Base-by-base conservation (phyloP, 1,140 invertebrate genomes). In the Vanessa tameamea region DNA sequence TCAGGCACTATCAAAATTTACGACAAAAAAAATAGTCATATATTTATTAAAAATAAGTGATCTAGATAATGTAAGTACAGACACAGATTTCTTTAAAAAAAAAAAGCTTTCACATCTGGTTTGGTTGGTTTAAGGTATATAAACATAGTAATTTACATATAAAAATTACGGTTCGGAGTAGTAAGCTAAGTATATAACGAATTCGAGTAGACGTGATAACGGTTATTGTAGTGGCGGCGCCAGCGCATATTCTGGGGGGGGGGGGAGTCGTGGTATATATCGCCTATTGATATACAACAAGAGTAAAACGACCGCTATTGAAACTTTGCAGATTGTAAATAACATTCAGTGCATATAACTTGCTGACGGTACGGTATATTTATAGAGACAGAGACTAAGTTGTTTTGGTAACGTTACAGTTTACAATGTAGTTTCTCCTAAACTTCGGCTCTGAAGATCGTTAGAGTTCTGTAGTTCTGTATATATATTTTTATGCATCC, bases 401-500 rank as follows among this genome's bases (percentile, higher is more conserved):
- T 43, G 37, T 43, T 43, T 43, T 43, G 37, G 37, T 43, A 43
- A 43, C 37, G 37, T 43, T 43, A 43, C 37, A 43, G 6, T 5
- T 43, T 43, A 43, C 37, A 43, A 43, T 11, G 37, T 43, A 43
- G 37, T 43, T 43, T 43, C 8, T 43, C 12, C 13, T 51, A 51
- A 51, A n/a, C 48, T 12, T 14, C 48, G n/a, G n/a, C 12, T n/a
- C 13, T 51, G 3, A 51, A 16, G 16, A n/a, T 57, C 16, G 55
- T 57, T 9, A 20, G 9, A 16, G 9, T 57, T 23, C 12, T 12
- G 55, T 12, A 2, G 11, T 57, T 26, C 9, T n/a, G 20, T 20
- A 20, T 20, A 20, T 9, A 53, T 67, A 16, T 65, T 66, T 66
- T 53, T 37, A 68, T 47, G 65, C 23, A 55, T 68, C 65, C 37